phyloP scores from a whole-genome alignment of 2,113 vertebrate species.

The Psittacula cyanocephala region DNA sequence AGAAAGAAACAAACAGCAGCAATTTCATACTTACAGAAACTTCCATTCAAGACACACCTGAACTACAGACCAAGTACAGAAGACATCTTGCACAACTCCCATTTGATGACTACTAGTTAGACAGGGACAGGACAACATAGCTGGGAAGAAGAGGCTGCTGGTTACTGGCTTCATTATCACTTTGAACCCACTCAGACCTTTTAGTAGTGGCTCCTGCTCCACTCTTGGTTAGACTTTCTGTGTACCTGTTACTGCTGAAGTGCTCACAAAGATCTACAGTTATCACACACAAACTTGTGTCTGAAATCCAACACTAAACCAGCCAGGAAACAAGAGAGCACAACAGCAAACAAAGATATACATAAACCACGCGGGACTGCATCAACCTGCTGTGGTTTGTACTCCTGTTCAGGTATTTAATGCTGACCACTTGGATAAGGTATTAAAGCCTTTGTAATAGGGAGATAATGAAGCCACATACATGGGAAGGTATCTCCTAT shows the following conservation, averaged over 20 bases:
- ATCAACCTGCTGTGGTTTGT: not conserved
- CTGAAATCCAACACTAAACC: not conserved
- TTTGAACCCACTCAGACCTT: not conserved
- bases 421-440: not conserved
- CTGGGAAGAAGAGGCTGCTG: not conserved
- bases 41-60: not conserved
- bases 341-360: not conserved
- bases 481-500: not conserved
- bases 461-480: not conserved
- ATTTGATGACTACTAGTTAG: not conserved
- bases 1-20: not conserved
- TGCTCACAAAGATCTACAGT: not conserved
- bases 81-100: not conserved
- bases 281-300: too few species aligned
- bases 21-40: not conserved
- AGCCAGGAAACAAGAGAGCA: not conserved
- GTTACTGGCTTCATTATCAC: not conserved
- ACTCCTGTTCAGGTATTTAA: not conserved
- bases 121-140: not conserved
- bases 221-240: not conserved
- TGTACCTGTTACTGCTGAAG: not conserved
- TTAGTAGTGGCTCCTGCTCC: not conserved
- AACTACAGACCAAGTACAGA: not conserved
- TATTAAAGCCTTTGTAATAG: not conserved
- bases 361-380: accelerated